phyloP scores from a whole-genome alignment of 2,888 invertebrate species.

The Tenodera sinensis region DNA sequence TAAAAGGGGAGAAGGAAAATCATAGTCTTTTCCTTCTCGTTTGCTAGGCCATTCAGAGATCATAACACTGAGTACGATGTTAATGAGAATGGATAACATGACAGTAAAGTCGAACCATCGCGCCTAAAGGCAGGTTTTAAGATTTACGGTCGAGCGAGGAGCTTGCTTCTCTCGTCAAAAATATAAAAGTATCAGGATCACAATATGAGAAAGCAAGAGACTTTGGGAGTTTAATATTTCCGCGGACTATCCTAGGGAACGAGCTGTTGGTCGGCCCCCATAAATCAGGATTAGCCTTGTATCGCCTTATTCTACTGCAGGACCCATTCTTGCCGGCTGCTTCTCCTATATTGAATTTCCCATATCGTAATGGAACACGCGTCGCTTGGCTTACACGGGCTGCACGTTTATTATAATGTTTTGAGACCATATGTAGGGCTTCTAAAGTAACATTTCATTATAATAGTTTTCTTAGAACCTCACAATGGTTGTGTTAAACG shows the following conservation, averaged over 20 bases:
- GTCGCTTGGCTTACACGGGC: not conserved
- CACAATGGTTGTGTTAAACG: too few species aligned
- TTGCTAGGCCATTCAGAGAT: not conserved
- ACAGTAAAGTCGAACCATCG: not conserved
- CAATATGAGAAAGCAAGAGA: not conserved
- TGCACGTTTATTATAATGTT: not conserved
- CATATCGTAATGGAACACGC: not conserved
- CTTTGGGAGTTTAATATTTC: not conserved
- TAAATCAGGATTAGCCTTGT: constrained; percentile 10
- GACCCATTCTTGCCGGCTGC: not conserved
- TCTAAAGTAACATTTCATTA: too few species aligned
- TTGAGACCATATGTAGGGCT: too few species aligned
- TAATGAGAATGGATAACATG: not conserved
- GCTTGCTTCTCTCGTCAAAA: not conserved
- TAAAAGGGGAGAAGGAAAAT: not conserved
- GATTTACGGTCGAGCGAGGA: not conserved
- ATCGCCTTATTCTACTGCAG: constrained; percentile 6
- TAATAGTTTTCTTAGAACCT: too few species aligned
- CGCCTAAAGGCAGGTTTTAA: not conserved
- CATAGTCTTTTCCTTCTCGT: not conserved
- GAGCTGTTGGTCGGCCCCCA: not conserved
- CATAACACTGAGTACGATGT: not conserved
- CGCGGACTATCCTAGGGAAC: not conserved
- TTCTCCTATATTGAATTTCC: not conserved
- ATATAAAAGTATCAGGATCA: not conserved